Evolutionary conservation across 2,888 invertebrate genomes (phyloP), one percentile per base, ranked within the genome.

Genomic region (Invenusta paracnida): DNA sequence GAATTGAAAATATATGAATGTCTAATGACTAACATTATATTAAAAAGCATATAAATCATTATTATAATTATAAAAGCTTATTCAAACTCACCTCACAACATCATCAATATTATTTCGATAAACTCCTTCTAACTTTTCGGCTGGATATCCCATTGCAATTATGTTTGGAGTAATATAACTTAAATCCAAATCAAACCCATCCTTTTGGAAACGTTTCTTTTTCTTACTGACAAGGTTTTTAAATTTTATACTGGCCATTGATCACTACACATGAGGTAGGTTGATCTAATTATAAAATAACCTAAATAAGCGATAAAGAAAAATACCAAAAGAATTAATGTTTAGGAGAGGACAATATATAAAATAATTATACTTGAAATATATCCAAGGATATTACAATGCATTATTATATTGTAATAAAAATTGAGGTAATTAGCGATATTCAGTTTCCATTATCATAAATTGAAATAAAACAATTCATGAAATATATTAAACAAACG

Each of bases 71-170:
- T 48, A 48, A 11, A 5, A 48, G 17, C 5, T 5, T 48, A 48
- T 11, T 83, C 0, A 66, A 83, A n/a, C 83, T 0, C 30, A 93
- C 91, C 90, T 89, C 90, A 94, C 95, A 88, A 98, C 98, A 92
- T 98, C 97, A 91, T 97, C 96, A 89, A 97, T 96, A 92, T 96
- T 95, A 93, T 99, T 99, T 90, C 99, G 93, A 93, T 96, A 99
- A 30, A 97, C 94, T 67, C 96, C 95, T 93, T 99, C 98, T 89
- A 97, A 92, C 90, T 95, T 96, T 92, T 96, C 96, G 81, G 98
- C 96, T 87, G 98, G 98, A 93, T 96, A 98, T 83, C 98, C 98
- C 98, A 99, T 98, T 82, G 99, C 99, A 92, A 99, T 99, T 90
- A 99, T 94, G 92, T 96, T 96, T 89, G 95, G 94, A 25, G 86